Percentiles rank a stretch among this genome's conserved stretches.
Conservation (phyloP, 2,888 invertebrate species). For the Lithosia quadra region DNA sequence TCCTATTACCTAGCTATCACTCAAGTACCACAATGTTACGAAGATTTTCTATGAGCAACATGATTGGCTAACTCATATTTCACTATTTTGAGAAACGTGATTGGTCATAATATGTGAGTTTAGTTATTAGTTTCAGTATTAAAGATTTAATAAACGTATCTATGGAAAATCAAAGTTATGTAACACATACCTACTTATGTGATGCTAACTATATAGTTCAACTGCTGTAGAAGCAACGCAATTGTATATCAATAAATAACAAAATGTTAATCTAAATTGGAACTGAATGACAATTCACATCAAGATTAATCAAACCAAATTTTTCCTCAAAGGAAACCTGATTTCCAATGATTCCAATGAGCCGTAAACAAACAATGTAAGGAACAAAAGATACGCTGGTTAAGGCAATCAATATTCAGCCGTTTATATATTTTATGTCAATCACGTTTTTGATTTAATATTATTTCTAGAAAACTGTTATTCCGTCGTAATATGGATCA, state of each 20-base stretch:
- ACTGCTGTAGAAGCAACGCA: background rate
- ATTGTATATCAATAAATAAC: background rate
- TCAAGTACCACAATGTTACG: too few relatives aligned
- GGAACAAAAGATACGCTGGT: background rate
- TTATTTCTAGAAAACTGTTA: background rate
- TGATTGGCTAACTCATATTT: too few relatives aligned
- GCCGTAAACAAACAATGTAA: constrained; percentile 1
- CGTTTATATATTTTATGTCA: background rate
- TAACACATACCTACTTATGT: too few relatives aligned
- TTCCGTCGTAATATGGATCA: background rate
- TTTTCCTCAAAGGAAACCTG: background rate
- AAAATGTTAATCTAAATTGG: background rate
- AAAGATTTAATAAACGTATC: too few relatives aligned
- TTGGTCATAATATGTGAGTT: too few relatives aligned
- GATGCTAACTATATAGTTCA: background rate
- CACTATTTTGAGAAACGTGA: too few relatives aligned
- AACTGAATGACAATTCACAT: constrained; percentile 1
- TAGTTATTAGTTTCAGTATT: too few relatives aligned
- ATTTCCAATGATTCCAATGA: background rate
- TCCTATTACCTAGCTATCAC: too few relatives aligned
- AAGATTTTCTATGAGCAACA: too few relatives aligned
- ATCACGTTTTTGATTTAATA: background rate
- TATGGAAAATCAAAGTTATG: too few relatives aligned
- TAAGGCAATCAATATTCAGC: background rate
- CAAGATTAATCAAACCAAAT: constrained; percentile 4